phyloP scores from a whole-genome alignment of 2,797 vertebrate genomes.

The Dicrostonyx torquatus region DNA sequence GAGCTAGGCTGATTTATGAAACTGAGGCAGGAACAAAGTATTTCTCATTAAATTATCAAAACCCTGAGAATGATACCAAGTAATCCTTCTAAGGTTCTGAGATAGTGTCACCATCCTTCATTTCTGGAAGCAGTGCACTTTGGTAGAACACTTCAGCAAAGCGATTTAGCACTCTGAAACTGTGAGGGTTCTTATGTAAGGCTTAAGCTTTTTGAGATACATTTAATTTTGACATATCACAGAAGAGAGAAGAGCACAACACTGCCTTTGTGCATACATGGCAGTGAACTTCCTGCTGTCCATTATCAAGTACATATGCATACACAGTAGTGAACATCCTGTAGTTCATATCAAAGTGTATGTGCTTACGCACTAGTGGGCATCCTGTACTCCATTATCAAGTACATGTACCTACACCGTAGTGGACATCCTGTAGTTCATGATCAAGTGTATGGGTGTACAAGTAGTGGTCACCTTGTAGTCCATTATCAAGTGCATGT shows the following conservation, averaged over 20 bases:
- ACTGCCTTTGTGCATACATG: not conserved
- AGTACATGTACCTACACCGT: not conserved
- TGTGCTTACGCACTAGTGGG: not conserved
- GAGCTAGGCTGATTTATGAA: not conserved
- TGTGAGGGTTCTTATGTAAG: conserved; percentile 67
- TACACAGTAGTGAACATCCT: not conserved
- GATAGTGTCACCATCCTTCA: conserved; percentile 18
- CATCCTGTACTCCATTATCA: not conserved
- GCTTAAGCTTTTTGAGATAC: conserved; percentile 65
- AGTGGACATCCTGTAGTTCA: not conserved
- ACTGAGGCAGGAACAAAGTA: not conserved
- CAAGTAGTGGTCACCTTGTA: not conserved
- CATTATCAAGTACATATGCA: not conserved
- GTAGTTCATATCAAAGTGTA: not conserved
- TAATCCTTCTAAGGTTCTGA: not conserved
- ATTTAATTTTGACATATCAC: conserved; percentile 67
- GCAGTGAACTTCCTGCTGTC: not conserved
- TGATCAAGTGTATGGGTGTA: not conserved
- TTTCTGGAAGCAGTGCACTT: conserved; percentile 35
- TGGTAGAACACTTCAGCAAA: conserved; percentile 45
- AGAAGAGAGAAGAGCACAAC: conserved; percentile 51
- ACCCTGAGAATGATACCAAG: conserved; percentile 44
- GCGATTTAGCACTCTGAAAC: conserved; percentile 54
- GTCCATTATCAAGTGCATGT: conserved; percentile 14
- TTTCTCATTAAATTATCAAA: conserved; percentile 50